Percentiles rank a stretch among this genome's conserved stretches.
Evolutionary conservation across 2,113 vertebrate species (phyloP).

Genomic region (Notothenia coriiceps): DNA sequence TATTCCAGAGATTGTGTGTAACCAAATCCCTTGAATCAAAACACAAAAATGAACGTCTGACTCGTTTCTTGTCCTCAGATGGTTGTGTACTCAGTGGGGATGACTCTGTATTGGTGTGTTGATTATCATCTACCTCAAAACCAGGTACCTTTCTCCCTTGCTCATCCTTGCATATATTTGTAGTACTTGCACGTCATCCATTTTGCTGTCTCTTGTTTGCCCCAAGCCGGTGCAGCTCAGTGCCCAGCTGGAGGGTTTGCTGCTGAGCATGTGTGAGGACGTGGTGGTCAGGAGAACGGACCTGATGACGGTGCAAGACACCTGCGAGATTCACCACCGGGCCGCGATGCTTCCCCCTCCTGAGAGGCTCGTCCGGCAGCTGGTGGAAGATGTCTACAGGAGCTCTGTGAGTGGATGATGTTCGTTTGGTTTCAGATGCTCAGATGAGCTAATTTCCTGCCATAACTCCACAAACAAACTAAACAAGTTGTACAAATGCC

Average conservation of each 20-base stretch:
- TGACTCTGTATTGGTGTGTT: constrained; percentile 93
- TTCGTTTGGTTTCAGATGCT: background rate
- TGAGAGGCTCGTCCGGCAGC: constrained; percentile 78
- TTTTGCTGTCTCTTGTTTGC: background rate
- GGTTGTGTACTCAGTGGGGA: constrained; percentile 91
- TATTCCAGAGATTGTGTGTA: background rate
- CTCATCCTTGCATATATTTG: background rate
- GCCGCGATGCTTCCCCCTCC: constrained; percentile 75
- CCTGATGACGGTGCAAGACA: constrained; percentile 84
- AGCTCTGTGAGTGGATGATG: constrained; percentile 72
- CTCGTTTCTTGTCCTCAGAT: constrained; percentile 76
- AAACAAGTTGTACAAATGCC: too few relatives aligned
- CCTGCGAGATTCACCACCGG: constrained; percentile 83
- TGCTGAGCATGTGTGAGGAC: constrained; percentile 92
- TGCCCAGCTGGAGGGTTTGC: constrained; percentile 82
- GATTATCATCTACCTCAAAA: constrained; percentile 89
- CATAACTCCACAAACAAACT: too few relatives aligned
- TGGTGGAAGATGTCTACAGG: constrained; percentile 84
- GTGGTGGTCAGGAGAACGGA: constrained; percentile 77
- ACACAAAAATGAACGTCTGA: too few relatives aligned
- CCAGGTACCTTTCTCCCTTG: constrained; percentile 80
- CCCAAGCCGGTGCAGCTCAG: constrained; percentile 86
- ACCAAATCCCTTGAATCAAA: background rate
- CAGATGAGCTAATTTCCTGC: too few relatives aligned
- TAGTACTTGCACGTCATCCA: background rate